A percentile compares a stretch with the other conserved stretches of the same genome.
Evolutionary conservation across 2,888 invertebrate species (phyloP).

Genomic region (Taphrorychus bicolor): DNA sequence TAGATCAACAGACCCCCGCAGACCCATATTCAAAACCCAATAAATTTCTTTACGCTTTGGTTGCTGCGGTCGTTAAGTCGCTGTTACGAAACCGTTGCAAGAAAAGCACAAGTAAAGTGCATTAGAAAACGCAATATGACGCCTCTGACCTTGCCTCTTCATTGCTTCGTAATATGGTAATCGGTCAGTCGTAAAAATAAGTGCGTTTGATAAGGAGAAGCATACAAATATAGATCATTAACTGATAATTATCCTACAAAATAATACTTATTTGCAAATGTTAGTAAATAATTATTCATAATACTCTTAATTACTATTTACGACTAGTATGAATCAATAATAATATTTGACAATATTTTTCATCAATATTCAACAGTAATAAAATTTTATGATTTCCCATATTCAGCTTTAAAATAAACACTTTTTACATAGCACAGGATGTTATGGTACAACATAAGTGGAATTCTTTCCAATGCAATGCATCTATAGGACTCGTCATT

Average conservation of each 20-base stretch:
- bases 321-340: too few species aligned
- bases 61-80: neutral
- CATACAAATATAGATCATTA: neutral
- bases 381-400: too few species aligned
- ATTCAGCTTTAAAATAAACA: too few species aligned
- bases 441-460: too few species aligned
- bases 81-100: constrained; percentile 5
- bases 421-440: too few species aligned
- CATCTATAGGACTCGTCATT: too few species aligned
- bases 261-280: too few species aligned
- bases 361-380: neutral
- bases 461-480: too few species aligned
- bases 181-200: too few species aligned
- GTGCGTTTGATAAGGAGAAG: too few species aligned
- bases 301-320: too few species aligned
- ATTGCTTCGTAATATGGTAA: neutral
- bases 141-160: neutral
- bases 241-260: neutral
- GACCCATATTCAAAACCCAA: neutral
- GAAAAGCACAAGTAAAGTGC: constrained; percentile 23
- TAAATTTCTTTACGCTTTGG: neutral
- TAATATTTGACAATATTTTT: neutral
- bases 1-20: neutral
- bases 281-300: too few species aligned
- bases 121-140: constrained; percentile 13